Conservation (phyloP, 2,797 vertebrate genomes). For the Enteromius trimaculatus region DNA sequence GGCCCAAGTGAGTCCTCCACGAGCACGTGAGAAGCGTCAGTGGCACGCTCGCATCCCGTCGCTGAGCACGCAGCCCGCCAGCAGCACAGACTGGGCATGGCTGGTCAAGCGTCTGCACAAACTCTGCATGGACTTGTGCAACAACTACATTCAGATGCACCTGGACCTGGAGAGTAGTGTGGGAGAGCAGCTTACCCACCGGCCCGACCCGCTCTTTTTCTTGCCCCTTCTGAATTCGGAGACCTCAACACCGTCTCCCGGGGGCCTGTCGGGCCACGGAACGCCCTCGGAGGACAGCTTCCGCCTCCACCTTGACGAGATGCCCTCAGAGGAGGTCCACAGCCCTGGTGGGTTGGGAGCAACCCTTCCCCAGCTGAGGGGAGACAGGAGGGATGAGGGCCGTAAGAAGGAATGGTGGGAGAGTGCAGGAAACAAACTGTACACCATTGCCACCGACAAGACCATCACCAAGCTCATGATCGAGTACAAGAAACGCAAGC, state of each 20-base stretch:
- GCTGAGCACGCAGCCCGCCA: constrained; percentile 86
- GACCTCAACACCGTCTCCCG: constrained; percentile 84
- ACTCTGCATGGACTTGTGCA: constrained; percentile 93
- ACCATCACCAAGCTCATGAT: constrained; percentile 94
- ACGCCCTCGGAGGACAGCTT: constrained; percentile 89
- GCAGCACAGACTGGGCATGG: constrained; percentile 94
- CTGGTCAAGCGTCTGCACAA: constrained; percentile 92
- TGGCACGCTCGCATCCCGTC: constrained; percentile 87
- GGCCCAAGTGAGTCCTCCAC: constrained; percentile 93
- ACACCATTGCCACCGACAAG: constrained; percentile 92
- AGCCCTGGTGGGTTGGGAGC: constrained; percentile 73
- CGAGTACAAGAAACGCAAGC: constrained; percentile 93
- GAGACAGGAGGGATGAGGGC: constrained; percentile 72
- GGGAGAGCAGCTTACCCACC: constrained; percentile 81
- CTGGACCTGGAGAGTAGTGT: constrained; percentile 86
- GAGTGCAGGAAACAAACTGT: constrained; percentile 92
- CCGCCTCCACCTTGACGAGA: constrained; percentile 76
- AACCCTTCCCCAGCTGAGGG: constrained; percentile 71
- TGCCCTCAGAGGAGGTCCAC: constrained; percentile 68
- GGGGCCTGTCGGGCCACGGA: constrained; percentile 84
- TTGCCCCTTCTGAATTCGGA: constrained; percentile 91
- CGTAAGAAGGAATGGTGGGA: constrained; percentile 98
- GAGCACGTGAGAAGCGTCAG: constrained; percentile 86
- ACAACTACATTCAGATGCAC: constrained; percentile 96
- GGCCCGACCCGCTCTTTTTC: constrained; percentile 83